A percentile compares a stretch with the other conserved stretches of the same genome.
Conservation (phyloP, 2,113 vertebrate genomes). For the Callocephalon fimbriatum region DNA sequence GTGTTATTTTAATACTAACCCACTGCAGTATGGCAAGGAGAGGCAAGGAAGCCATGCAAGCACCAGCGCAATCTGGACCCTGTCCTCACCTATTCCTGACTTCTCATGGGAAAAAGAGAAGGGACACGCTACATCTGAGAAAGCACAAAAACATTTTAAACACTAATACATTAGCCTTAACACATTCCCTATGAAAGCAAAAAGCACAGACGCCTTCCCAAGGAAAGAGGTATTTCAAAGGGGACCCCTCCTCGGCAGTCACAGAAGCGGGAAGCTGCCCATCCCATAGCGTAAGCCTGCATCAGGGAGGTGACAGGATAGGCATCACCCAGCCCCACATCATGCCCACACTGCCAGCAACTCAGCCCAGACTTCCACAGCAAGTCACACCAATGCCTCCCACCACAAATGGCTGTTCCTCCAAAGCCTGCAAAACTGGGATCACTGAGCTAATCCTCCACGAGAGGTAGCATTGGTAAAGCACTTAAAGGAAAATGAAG, state of each 20-base stretch:
- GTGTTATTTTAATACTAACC: not conserved
- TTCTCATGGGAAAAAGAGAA: not conserved
- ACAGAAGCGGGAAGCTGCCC: not conserved
- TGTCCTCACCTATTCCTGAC: not conserved
- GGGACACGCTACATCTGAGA: not conserved
- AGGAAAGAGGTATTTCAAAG: not conserved
- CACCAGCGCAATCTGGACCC: not conserved
- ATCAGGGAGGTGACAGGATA: not conserved
- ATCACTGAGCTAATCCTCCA: fast-evolving
- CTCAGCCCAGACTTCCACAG: not conserved
- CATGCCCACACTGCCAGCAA: not conserved
- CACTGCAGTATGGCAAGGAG: not conserved
- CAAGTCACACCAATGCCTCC: fast-evolving
- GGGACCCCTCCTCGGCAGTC: not conserved
- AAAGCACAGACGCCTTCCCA: fast-evolving
- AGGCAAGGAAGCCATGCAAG: not conserved
- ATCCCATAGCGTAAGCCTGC: not conserved
- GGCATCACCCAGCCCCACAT: not conserved
- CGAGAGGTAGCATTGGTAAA: not conserved
- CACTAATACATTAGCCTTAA: not conserved
- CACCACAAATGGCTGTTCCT: fast-evolving
- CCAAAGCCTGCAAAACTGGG: fast-evolving
- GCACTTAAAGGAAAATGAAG: not conserved
- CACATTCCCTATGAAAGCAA: fast-evolving
- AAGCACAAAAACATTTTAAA: not conserved